Evolutionary conservation across 2,888 invertebrate genomes (phyloP).

Genomic region (Diadegma fenestrale): DNA sequence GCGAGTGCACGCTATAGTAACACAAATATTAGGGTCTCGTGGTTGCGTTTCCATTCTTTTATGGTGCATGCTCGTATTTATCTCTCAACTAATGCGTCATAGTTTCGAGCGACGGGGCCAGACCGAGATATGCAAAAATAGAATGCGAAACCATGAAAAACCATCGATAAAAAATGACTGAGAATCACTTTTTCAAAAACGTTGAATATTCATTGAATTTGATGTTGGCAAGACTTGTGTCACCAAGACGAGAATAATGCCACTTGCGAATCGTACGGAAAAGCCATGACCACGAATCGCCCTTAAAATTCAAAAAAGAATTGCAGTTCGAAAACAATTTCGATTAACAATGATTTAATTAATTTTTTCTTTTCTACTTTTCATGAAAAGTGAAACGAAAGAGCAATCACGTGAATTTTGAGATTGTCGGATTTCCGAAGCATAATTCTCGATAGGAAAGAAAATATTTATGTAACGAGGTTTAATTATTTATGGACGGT

Average conservation of each 20-base stretch:
- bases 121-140: not conserved
- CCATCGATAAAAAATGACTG: not conserved
- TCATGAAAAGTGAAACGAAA: not conserved
- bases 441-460: not conserved
- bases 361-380: not conserved
- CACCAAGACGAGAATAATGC: not conserved
- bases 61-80: conserved; percentile 1
- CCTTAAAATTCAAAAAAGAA: not conserved
- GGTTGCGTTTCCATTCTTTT: conserved; percentile 22
- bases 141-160: not conserved
- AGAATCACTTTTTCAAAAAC: not conserved
- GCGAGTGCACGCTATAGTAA: conserved; percentile 70
- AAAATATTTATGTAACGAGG: not conserved
- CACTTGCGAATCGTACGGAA: not conserved
- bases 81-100: conserved; percentile 23
- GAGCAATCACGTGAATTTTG: not conserved
- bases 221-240: not conserved
- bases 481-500: not conserved
- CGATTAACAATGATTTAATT: not conserved
- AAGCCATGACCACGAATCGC: not conserved
- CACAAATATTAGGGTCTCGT: conserved; percentile 66
- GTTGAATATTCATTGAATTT: not conserved
- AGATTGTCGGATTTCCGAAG: not conserved
- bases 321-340: not conserved
- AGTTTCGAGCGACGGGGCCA: not conserved